Base-by-base conservation (phyloP, 1,140 invertebrate genomes). In the Prorops nasuta region DNA sequence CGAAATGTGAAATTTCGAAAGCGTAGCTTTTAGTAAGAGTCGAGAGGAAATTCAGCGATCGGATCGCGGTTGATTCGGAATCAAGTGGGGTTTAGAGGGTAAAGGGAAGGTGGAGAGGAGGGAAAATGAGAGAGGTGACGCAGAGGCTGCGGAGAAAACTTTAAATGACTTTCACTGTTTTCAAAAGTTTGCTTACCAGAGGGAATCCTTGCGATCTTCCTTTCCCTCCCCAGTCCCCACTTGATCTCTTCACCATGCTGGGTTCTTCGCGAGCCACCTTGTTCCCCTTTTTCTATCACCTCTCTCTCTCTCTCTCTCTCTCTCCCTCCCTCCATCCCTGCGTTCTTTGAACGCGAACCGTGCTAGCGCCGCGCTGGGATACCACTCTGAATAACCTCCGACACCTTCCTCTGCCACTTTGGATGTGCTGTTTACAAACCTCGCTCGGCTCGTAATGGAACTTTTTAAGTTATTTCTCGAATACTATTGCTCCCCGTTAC, bases 151-250 rank as follows among this genome's bases (percentile, higher is more conserved):
- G n/a, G 40, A 54, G 31, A 58, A 68, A 71, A 71, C 54, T 71
- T 71, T 69, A 70, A 71, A 71, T 71, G 67, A 71, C 69, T 71
- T 71, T 69, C 66, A 70, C 68, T 71, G 69, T 70, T 71, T 70
- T 71, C 56, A 70, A 70, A 71, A 71, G 63, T 69, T 70, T 46
- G 60, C 56, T 67, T 63, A 61, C 63, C 58, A 54, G 60, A 60
- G 64, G 61, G 59, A 64, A 47, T 61, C 45, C 64, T 61, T 46
- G 44, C 37, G 10, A n/a, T 38, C 34, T 14, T 43, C 15, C 37
- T 28, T 18, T 47, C 18, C 41, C 19, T 19, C n/a, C n/a, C n/a
- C n/a, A n/a, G n/a, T n/a, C n/a, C n/a, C n/a, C n/a, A n/a, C n/a
- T n/a, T n/a, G n/a, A n/a, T n/a, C n/a, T n/a, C n/a, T n/a, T n/a